phyloP scores from a whole-genome alignment of 2,797 vertebrate genomes.

The Argyrosomus regius region DNA sequence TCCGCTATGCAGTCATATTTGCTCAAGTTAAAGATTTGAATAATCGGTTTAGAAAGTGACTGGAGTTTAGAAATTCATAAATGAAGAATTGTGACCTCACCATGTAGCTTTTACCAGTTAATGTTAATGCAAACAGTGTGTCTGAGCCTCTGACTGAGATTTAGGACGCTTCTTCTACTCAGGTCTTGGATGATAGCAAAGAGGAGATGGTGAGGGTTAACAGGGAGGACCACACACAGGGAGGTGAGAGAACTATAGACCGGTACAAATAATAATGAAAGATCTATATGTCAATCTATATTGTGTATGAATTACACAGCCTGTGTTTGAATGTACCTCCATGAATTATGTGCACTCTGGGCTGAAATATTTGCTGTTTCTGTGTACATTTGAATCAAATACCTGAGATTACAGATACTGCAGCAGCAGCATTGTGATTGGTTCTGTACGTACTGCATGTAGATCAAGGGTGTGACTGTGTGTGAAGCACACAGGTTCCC shows the following conservation, averaged over 20 bases:
- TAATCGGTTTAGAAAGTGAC: conserved; percentile 19
- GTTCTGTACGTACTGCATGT: conserved; percentile 26
- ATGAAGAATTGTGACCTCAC: not conserved
- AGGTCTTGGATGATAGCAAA: not conserved
- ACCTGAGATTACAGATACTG: conserved; percentile 27
- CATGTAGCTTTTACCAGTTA: not conserved
- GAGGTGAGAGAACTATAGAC: not conserved
- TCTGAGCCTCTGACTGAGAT: not conserved
- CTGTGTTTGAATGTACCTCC: not conserved
- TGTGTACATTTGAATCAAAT: conserved; percentile 16
- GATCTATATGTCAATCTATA: not conserved
- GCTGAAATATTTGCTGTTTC: conserved; percentile 23
- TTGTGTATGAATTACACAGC: not conserved
- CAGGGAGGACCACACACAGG: not conserved
- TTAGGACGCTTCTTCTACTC: not conserved
- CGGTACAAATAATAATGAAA: not conserved
- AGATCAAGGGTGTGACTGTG: conserved; percentile 32
- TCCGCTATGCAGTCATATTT: conserved; percentile 32
- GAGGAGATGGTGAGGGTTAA: not conserved
- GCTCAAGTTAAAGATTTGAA: conserved; percentile 51
- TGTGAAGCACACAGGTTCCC: not conserved
- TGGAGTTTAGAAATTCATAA: not conserved
- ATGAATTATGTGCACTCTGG: conserved; percentile 6
- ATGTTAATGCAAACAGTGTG: not conserved
- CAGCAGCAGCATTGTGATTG: conserved; percentile 13